phyloP scores from a whole-genome alignment of 1,140 invertebrate species.

The Semibalanus balanoides region DNA sequence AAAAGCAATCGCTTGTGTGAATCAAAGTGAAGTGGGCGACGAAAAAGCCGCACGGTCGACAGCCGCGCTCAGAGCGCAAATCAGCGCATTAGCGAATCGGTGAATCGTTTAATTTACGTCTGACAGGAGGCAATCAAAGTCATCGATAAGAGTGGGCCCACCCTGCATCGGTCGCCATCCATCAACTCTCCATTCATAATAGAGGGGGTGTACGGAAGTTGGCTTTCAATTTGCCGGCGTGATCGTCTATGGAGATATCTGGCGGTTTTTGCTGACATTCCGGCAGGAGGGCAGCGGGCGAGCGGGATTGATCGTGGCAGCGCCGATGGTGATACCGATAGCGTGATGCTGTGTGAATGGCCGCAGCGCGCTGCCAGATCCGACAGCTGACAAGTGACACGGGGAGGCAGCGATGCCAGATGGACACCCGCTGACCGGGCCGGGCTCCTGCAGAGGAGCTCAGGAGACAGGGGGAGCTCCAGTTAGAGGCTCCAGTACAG shows the following conservation, averaged over 20 bases:
- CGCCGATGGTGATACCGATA: background rate
- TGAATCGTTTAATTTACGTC: background rate
- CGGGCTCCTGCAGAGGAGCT: too few relatives aligned
- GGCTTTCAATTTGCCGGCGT: background rate
- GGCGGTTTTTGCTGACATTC: background rate
- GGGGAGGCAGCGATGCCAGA: too few relatives aligned
- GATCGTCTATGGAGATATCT: background rate
- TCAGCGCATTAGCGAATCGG: conserved; percentile 1
- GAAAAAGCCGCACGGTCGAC: background rate
- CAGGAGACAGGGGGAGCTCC: too few relatives aligned
- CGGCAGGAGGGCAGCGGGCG: too few relatives aligned
- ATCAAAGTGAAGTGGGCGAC: background rate
- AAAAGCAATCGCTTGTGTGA: background rate
- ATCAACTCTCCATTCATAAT: background rate
- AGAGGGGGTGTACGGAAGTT: background rate
- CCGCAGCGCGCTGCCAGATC: background rate
- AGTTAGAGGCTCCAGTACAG: too few relatives aligned
- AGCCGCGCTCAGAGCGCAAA: background rate
- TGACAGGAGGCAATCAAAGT: background rate
- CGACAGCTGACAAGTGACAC: background rate
- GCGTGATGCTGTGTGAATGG: background rate
- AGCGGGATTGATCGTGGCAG: background rate
- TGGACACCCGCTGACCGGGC: too few relatives aligned
- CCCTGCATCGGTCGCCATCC: background rate
- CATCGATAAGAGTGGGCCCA: background rate